Base-by-base conservation (phyloP, 2,797 vertebrate species). In the Selene dorsalis region DNA sequence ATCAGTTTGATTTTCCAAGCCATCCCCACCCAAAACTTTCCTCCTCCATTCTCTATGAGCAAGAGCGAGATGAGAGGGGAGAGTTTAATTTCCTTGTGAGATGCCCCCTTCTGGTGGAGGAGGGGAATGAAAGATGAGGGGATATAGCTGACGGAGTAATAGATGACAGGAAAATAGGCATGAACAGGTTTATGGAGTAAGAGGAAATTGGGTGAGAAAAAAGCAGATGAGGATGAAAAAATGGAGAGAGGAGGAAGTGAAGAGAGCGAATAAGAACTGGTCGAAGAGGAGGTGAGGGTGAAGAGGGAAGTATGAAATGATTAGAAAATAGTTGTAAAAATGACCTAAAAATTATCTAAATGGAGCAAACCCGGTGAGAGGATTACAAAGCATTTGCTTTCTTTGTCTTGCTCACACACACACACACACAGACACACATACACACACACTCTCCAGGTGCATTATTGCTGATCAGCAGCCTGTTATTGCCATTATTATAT, bases 1-100 rank as follows among this genome's bases (percentile, higher is more conserved):
- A 90, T 81, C 48, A 50, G 65, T 75, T 75, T 79, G 83, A 85
- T 86, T 85, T 84, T 66, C 73, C 13, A n/a, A 41, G 55, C 60
- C 43, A 76, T 57, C 62, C 75, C 48, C 71, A 76, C 62, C 73
- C 43, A 69, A 76, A 45, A 66, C 77, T 79, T 64, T 63, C 61
- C 35, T 73, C 64, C 55, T 52, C 45, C 2, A 3, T 65, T 78
- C 30, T 76, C 43, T 22, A 4, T 0, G 0, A 61, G 13, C n/a
- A 65, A 28, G 50, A 45, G 13, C 35, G 56, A 26, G 41, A 48
- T 22, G 59, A 57, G 11, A 68, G 17, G 35, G 26, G 16, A 47
- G 28, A 26, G 28, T 75, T 79, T 38, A 8, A 9, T 67, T 68
- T 79, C 39, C 48, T 63, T 39, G 5, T 63, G n/a, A 61, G 35